Percentiles rank a stretch among this genome's conserved stretches.
phyloP scores from a whole-genome alignment of 2,888 invertebrate genomes.

The Cephus nigrinus region DNA sequence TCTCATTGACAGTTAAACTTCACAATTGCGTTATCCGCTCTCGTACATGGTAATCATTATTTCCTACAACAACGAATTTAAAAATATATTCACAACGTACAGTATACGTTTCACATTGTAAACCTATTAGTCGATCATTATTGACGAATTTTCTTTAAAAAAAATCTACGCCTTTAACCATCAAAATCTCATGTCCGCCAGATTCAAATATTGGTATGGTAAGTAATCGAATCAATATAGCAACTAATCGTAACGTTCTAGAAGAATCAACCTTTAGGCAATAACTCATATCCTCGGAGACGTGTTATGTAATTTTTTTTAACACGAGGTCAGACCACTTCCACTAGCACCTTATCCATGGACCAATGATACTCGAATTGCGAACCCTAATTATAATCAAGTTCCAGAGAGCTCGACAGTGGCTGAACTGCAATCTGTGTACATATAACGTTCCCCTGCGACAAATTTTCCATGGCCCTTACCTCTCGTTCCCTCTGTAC shows the following conservation, averaged over 20 bases:
- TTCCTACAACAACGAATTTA: conserved; percentile 15
- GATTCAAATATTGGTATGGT: background rate
- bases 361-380: background rate
- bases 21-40: conserved; percentile 26
- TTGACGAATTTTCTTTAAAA: too few relatives aligned
- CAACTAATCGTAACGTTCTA: background rate
- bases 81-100: background rate
- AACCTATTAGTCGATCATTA: background rate
- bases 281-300: background rate
- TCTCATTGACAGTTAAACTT: conserved; percentile 25
- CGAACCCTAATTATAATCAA: background rate
- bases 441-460: background rate
- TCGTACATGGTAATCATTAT: conserved; percentile 28
- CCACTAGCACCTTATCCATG: background rate
- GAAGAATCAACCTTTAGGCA: background rate
- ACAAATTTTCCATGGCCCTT: background rate
- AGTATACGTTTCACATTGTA: background rate
- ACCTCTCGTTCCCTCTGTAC: background rate
- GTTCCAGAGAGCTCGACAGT: background rate
- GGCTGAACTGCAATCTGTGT: background rate
- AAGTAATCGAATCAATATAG: background rate
- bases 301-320: background rate
- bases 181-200: background rate
- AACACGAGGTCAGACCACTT: background rate
- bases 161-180: background rate